phyloP scores from a whole-genome alignment of 2,797 vertebrate species.

The Eulemur rubriventer region DNA sequence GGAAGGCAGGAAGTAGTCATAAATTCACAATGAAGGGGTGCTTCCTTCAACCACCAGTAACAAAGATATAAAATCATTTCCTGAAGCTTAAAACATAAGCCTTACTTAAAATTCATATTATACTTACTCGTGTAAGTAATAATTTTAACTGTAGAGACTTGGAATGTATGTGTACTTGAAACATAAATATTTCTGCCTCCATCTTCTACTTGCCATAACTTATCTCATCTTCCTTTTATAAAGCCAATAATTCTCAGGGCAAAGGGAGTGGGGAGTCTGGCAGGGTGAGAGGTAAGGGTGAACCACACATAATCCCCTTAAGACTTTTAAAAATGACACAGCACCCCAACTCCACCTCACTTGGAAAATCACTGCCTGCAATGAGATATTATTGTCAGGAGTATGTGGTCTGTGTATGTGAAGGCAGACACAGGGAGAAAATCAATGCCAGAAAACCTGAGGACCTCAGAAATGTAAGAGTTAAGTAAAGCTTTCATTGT shows the following conservation, averaged over 20 bases:
- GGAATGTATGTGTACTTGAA: background rate
- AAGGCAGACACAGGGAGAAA: background rate
- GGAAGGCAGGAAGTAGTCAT: background rate
- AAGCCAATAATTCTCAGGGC: conserved; percentile 10
- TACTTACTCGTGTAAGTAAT: background rate
- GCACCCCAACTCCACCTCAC: background rate
- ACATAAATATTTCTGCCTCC: conserved; percentile 6
- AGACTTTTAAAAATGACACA: background rate
- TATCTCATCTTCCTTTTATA: conserved; percentile 13
- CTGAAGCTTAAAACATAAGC: background rate
- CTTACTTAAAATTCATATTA: conserved; percentile 44
- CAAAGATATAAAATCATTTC: conserved; percentile 17
- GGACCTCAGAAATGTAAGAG: background rate
- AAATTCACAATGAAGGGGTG: conserved; percentile 2
- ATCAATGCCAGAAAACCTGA: background rate
- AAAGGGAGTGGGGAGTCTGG: background rate
- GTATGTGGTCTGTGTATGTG: background rate
- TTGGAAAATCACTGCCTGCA: background rate
- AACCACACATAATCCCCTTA: background rate
- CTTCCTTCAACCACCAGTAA: conserved; percentile 22
- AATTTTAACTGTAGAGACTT: conserved; percentile 36
- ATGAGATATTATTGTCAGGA: background rate
- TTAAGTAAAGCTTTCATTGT: background rate
- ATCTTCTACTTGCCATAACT: background rate
- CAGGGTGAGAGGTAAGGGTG: background rate